Base-by-base conservation (phyloP, 2,797 vertebrate genomes). In the Pseudocheirus occidentalis region DNA sequence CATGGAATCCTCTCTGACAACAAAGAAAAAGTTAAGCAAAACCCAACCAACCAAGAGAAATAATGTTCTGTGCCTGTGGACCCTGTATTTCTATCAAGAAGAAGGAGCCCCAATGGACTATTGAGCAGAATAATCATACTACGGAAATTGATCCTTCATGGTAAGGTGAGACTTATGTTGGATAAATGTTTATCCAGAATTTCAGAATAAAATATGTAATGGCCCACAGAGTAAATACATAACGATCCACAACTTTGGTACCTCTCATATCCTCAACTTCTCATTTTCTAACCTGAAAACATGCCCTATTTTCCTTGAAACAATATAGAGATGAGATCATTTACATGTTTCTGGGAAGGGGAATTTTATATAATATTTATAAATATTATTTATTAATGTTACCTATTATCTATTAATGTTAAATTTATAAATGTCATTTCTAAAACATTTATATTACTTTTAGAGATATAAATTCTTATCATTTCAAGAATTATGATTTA, bases 91-190 rank as follows among this genome's bases (percentile, higher is more conserved):
- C 73, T 87, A 16, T 87, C 73, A 87, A 50, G 73, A 81, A 46
- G 2, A 52, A 59, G 58, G 94, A 56, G 40, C 12, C 55, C 66
- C 0, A n/a, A n/a, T 24, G 27, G 40, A 24, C 34, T 95, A 90
- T 57, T 29, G 28, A 81, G 54, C 50, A 14, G 50, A 29, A 14
- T 90, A 90, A 31, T 89, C 52, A 59, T 56, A 40, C 52, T 40
- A 2, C 73, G 66, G 95, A 95, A 94, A 57, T 14, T 91, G 54
- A n/a, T 52, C 50, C 46, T 56, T 89, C 62, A 91, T 46, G 53
- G 4, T 50, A 92, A 93, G 21, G 94, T 93, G 91, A 66, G 89
- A 89, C 91, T 87, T 62, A 31, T 52, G 81, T 66, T 27, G 40
- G 53, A 27, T 87, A 87, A 81, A 87, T 87, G 24, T 46, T 87